Evolutionary conservation across 2,888 invertebrate species (phyloP).

Genomic region (Idaea aversata): DNA sequence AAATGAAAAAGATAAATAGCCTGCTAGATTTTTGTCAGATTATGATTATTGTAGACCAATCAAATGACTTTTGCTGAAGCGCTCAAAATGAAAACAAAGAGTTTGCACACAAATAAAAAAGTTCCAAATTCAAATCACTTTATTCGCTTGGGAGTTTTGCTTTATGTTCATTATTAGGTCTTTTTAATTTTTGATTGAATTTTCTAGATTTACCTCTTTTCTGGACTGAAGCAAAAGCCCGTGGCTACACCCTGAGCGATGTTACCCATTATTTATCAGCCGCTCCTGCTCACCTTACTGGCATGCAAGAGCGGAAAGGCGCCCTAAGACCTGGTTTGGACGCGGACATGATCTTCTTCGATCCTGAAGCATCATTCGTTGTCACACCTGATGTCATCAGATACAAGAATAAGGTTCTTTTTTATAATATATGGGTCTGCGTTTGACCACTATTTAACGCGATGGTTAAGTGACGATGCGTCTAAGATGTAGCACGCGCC

Average conservation of each 20-base stretch:
- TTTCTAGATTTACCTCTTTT: slow-evolving; percentile 80
- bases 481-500: too few species aligned
- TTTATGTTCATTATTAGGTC: too few species aligned
- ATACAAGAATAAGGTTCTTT: slow-evolving; percentile 82
- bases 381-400: slow-evolving; percentile 76
- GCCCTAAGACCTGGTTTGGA: slow-evolving; percentile 81
- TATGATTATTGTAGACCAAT: too few species aligned
- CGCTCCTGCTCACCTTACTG: slow-evolving; percentile 80
- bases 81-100: too few species aligned
- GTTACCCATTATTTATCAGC: slow-evolving; percentile 78
- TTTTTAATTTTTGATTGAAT: neutral
- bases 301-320: slow-evolving; percentile 80
- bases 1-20: too few species aligned
- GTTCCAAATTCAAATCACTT: too few species aligned
- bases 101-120: too few species aligned
- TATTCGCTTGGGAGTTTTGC: too few species aligned
- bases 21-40: too few species aligned
- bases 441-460: neutral
- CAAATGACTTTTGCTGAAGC: too few species aligned
- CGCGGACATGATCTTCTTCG: slow-evolving; percentile 85
- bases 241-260: slow-evolving; percentile 71
- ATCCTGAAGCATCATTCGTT: slow-evolving; percentile 80
- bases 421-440: neutral
- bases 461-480: too few species aligned
- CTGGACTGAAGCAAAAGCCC: slow-evolving; percentile 82